Base-by-base conservation (phyloP, 2,888 invertebrate species). In the Nipponacmea schrenckii region DNA sequence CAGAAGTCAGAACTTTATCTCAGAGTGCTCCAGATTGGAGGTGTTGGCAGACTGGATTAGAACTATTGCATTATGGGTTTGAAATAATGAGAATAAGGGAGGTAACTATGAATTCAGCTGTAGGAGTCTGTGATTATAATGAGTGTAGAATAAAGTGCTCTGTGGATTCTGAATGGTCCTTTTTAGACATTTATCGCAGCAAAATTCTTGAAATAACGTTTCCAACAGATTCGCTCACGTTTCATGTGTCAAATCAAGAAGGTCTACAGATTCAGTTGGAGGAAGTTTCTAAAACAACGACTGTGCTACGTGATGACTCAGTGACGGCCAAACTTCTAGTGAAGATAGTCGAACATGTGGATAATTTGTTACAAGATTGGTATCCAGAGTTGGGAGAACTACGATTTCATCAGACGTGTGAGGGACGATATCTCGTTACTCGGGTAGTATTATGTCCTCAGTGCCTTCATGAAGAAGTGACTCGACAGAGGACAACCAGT, bases 331-430 rank as follows among this genome's bases (percentile, higher is more conserved):
- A 78, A 64, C 75, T 86, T 20, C 68, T 86, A 65, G 95, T 97
- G 0, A 90, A 97, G 45, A 93, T 96, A 3, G 96, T 98, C 0
- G 98, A 98, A 88, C 97, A 98, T 86, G 94, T 99, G 76, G 99
- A 99, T 89, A 93, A 97, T 68, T 90, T 99, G 67, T 90, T 99
- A 0, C 98, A 99, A 88, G 98, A 99, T 90, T 98, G 98, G 98
- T 98, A 97, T 88, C 97, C 97, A 0, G 70, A 70, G 95, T 39
- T 70, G 70, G 98, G 98, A 26, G 84, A 85, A 68, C 97, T 97
- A 0, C 92, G 98, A 62, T 99, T 99, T 90, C 96, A 97, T 2
- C 98, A 99, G 89, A 98, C 98, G 0, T 97, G 97, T 0, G 97
- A 97, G 77, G 98, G 98, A 0, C 93, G 96, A 82, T 94, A 97